A percentile compares a stretch with the other conserved stretches of the same genome.
Evolutionary conservation across 2,113 vertebrate species (phyloP).

Genomic region (Choloepus hoffmanni): DNA sequence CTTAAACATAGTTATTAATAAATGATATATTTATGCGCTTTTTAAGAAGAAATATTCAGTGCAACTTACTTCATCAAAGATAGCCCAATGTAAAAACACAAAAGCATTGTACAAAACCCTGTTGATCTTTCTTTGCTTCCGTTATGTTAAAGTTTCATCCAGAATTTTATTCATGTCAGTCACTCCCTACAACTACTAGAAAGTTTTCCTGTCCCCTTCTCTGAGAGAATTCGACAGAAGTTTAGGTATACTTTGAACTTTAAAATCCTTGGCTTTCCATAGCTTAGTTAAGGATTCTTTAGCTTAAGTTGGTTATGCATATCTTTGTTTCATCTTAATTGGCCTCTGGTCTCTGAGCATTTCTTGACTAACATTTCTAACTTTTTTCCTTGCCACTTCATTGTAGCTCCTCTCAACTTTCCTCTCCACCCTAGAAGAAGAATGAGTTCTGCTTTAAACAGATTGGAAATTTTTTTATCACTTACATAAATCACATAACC

Average conservation of each 20-base stretch:
- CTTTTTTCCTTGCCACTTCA: not conserved
- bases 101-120: not conserved
- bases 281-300: conserved; percentile 74
- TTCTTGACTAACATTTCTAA: conserved; percentile 57
- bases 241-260: conserved; percentile 75
- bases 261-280: conserved; percentile 72
- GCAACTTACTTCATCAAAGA: not conserved
- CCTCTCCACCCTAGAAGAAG: not conserved
- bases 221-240: conserved; percentile 71
- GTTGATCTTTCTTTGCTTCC: not conserved
- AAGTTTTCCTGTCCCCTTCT: conserved; percentile 21
- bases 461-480: not conserved
- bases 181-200: not conserved
- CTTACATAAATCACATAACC: not conserved
- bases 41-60: not conserved
- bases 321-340: conserved; percentile 70
- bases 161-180: conserved; percentile 59
- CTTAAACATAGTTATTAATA: not conserved
- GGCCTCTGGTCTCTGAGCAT: conserved; percentile 42
- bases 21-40: not conserved
- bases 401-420: not conserved
- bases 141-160: conserved; percentile 29
- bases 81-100: not conserved
- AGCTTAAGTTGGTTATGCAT: conserved; percentile 61
- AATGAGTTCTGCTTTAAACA: not conserved